Evolutionary conservation across 2,797 vertebrate species (phyloP), one percentile per base, ranked within the genome.

Genomic region (Antrozous pallidus): DNA sequence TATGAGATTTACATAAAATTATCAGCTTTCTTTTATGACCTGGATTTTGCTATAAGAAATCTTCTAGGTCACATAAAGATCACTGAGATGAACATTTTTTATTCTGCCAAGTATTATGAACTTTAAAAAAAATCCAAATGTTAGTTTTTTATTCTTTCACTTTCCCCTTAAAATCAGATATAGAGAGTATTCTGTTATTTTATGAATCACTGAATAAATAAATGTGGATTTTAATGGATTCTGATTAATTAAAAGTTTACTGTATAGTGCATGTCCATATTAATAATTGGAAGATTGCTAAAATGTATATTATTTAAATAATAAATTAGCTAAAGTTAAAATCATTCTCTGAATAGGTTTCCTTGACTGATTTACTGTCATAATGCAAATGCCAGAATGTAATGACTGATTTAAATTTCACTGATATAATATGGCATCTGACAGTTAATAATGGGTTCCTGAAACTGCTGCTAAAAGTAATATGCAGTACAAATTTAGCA

Each of bases 401-500:
- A 90, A 93, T 79, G 82, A 88, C 58, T 75, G 67, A 94, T 85
- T 96, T 24, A 97, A 88, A 96, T 96, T 94, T 84, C 51, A 96
- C 49, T 97, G 86, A 93, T 93, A 94, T 58, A 97, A 86, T 94
- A 95, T 71, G 96, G 91, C 70, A 97, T 91, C 54, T 97, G 95
- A 97, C 91, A 98, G 94, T 75, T 96, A 33, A 95, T 94, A 84
- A 95, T 97, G 67, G 78, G 20, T 89, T 94, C 91, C 69, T 90
- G 45, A 69, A 96, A 93, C 31, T 56, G 82, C 88, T 97, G 91
- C 92, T 96, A 94, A 97, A 96, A 47, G 58, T 86, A 93, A 97
- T 97, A 96, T 77, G 12, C 83, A 96, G 31, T 75, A 94, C 51
- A 96, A 70, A 42, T 93, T 95, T 96, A 96, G 38, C 38, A 93